Evolutionary conservation across 2,113 vertebrate species (phyloP).

Genomic region (Anas platyrhynchos): DNA sequence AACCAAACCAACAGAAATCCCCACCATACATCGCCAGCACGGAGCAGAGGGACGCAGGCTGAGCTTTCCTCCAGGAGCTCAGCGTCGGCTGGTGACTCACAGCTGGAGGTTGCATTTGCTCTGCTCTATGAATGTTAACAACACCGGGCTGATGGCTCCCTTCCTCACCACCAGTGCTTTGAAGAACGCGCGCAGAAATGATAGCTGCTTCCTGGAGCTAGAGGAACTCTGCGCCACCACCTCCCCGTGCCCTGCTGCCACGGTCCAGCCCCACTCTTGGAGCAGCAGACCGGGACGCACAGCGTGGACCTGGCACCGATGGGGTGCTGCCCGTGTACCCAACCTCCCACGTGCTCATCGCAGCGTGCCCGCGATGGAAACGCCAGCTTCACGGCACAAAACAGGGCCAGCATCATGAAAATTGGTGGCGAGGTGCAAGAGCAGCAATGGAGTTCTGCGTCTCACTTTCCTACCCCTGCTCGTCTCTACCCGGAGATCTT

Average conservation of each 20-base stretch:
- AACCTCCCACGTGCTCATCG: background rate
- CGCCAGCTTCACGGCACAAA: background rate
- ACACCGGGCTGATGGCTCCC: background rate
- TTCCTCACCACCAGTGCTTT: background rate
- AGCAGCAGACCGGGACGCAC: background rate
- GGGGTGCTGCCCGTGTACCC: background rate
- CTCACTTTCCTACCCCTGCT: background rate
- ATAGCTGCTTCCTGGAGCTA: fast-evolving
- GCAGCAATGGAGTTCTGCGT: background rate
- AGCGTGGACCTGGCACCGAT: background rate
- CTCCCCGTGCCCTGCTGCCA: too few relatives aligned
- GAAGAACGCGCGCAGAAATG: background rate
- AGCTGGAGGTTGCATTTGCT: background rate
- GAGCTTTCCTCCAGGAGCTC: background rate
- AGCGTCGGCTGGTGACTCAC: background rate
- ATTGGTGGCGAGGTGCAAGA: background rate
- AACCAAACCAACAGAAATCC: too few relatives aligned
- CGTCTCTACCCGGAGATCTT: background rate
- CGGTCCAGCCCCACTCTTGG: too few relatives aligned
- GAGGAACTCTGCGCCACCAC: too few relatives aligned
- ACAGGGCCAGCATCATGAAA: too few relatives aligned
- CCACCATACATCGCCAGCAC: background rate
- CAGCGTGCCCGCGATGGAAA: background rate
- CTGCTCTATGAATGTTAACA: background rate
- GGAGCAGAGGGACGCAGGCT: background rate